Evolutionary conservation across 23 tunicate species (phyloP).

Genomic region (Ciona savignyi): DNA sequence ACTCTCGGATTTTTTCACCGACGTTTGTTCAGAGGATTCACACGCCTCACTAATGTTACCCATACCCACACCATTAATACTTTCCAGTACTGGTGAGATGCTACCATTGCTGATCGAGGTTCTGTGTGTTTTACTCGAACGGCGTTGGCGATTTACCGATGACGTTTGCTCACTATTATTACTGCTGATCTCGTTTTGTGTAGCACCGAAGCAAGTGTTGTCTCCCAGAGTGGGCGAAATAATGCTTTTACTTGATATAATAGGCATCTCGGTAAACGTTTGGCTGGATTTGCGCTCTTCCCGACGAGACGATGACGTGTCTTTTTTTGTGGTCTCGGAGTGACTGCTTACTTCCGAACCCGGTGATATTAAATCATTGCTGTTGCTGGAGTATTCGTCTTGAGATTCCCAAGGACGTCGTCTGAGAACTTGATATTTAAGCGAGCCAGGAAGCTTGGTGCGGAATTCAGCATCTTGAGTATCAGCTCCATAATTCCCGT

Average conservation of each 20-base stretch:
- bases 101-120: neutral
- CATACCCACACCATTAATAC: neutral
- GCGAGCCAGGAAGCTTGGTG: neutral
- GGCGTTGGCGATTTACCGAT: neutral
- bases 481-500: neutral
- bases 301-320: neutral
- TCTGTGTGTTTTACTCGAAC: neutral
- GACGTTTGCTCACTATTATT: neutral
- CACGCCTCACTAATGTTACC: neutral
- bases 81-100: neutral
- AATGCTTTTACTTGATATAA: neutral
- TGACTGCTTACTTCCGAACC: neutral
- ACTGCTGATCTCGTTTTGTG: neutral
- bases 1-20: neutral
- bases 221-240: neutral
- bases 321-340: neutral
- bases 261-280: constrained; percentile 3
- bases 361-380: neutral
- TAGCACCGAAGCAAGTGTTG: neutral
- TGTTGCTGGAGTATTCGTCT: neutral
- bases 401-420: neutral
- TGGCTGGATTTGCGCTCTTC: neutral
- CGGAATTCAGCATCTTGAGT: neutral
- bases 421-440: neutral
- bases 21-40: neutral